Conservation (phyloP, 2,113 vertebrate genomes). For the Camelus bactrianus region DNA sequence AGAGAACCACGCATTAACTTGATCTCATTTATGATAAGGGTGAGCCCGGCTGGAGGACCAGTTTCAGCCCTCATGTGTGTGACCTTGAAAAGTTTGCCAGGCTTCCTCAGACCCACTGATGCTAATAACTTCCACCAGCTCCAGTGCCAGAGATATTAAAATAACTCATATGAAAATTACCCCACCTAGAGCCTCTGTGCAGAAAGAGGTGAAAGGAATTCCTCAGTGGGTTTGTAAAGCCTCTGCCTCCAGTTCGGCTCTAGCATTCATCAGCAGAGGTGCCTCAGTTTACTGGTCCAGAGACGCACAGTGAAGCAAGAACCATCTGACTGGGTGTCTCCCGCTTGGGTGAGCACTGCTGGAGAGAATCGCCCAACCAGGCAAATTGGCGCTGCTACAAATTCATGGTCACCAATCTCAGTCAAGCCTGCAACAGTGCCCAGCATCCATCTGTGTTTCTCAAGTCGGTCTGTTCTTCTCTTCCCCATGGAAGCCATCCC, state of each 20-base stretch:
- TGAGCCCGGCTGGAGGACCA: background rate
- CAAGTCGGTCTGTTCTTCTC: background rate
- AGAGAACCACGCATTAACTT: background rate
- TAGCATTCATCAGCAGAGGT: background rate
- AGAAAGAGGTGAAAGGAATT: slow-evolving; percentile 1
- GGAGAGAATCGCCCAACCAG: slow-evolving; percentile 32
- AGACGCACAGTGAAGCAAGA: slow-evolving; percentile 22
- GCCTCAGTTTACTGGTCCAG: slow-evolving; percentile 55
- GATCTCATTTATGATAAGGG: background rate
- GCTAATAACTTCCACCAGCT: background rate
- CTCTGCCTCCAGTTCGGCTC: background rate
- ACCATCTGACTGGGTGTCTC: background rate
- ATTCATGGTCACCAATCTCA: slow-evolving; percentile 35
- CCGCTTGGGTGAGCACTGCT: slow-evolving; percentile 56
- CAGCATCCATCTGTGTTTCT: slow-evolving; percentile 49
- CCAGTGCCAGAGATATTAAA: background rate
- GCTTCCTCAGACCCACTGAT: background rate
- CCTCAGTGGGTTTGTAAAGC: background rate
- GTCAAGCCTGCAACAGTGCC: background rate
- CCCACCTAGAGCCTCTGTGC: background rate
- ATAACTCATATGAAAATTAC: background rate
- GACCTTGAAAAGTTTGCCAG: background rate
- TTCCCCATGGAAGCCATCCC: background rate
- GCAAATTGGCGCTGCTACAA: background rate
- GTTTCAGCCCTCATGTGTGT: background rate